Percentiles rank a stretch among this genome's conserved stretches.
Evolutionary conservation across 2,888 invertebrate species (phyloP).

Genomic region (Seira ritae): DNA sequence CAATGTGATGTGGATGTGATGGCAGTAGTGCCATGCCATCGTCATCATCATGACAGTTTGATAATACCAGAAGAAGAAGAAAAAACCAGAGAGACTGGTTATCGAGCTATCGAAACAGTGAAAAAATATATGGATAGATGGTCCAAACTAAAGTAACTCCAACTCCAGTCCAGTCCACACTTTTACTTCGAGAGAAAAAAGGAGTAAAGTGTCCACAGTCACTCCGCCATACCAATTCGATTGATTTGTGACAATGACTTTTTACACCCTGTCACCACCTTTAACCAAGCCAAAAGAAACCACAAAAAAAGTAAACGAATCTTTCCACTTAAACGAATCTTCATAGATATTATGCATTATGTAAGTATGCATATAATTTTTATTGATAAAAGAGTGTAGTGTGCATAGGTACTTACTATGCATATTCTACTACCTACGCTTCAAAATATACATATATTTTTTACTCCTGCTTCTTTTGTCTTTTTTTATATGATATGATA

Average conservation of each 20-base stretch:
- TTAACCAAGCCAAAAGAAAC: background rate
- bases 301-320: background rate
- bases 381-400: constrained; percentile 19
- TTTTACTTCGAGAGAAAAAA: background rate
- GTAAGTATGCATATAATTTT: constrained; percentile 17
- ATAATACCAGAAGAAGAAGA: background rate
- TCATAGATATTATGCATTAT: too few species aligned
- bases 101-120: background rate
- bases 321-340: constrained; percentile 7
- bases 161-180: too few species aligned
- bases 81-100: constrained; percentile 6
- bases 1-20: background rate
- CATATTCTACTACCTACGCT: too few species aligned
- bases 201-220: constrained; percentile 12
- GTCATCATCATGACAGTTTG: constrained; percentile 16
- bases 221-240: constrained; percentile 26
- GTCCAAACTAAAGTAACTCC: background rate
- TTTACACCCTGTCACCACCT: constrained; percentile 56
- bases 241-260: constrained; percentile 61
- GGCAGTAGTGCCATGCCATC: too few species aligned
- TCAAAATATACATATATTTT: background rate
- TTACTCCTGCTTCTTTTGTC: background rate
- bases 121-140: constrained; percentile 3
- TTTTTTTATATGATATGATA: constrained; percentile 26
- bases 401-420: too few species aligned